These are phyloP conservation scores for Rhamnusium bicolor DNA, from an alignment of 2,888 invertebrate genomes.

Conservation along the genomic window DNA sequence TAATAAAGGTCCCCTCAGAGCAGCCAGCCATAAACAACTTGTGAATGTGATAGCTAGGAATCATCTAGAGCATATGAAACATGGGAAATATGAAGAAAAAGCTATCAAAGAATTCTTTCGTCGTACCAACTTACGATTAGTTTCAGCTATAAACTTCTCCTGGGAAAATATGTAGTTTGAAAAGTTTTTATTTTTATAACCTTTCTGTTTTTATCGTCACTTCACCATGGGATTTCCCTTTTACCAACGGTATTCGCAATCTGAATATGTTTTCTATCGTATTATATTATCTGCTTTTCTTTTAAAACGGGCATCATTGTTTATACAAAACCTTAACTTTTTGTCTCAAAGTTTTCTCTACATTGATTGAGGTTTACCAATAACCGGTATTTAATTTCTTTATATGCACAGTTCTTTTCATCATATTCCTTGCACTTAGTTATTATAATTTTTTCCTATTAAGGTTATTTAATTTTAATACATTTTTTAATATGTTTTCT, in stretches of 20 bases:
- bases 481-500: too few relatives aligned
- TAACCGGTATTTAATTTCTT: too few relatives aligned
- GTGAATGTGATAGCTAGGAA: constrained; percentile 41
- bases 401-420: too few relatives aligned
- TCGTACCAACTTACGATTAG: constrained; percentile 52
- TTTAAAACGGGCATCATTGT: background rate
- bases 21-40: constrained; percentile 30
- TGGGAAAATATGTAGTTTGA: constrained; percentile 45
- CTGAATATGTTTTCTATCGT: constrained; percentile 37
- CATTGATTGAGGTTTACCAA: background rate
- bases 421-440: too few relatives aligned
- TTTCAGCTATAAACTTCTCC: constrained; percentile 47
- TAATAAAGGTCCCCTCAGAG: constrained; percentile 18
- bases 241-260: constrained; percentile 13
- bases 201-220: constrained; percentile 29
- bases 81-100: constrained; percentile 43
- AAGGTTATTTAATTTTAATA: too few relatives aligned
- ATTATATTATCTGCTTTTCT: constrained; percentile 5
- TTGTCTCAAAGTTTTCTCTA: background rate
- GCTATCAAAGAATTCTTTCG: constrained; percentile 49
- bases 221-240: constrained; percentile 13
- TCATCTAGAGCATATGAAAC: constrained; percentile 37
- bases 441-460: too few relatives aligned
- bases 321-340: background rate
- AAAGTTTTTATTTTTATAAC: constrained; percentile 49